Evolutionary conservation across 2,113 vertebrate genomes (phyloP).

Genomic region (Ceuthmochares aereus): DNA sequence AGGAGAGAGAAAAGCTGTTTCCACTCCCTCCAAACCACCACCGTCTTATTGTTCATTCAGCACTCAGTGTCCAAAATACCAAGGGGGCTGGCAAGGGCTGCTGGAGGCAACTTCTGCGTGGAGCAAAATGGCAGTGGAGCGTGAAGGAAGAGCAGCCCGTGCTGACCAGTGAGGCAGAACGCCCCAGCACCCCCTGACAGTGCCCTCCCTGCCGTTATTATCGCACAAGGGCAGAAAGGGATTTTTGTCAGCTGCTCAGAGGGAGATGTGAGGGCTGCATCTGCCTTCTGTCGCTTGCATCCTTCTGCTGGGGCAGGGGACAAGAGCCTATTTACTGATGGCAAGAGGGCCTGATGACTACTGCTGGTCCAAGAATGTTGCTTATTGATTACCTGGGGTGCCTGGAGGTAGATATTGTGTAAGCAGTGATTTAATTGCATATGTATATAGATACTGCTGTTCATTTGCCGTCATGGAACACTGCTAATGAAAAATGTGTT

Average conservation of each 20-base stretch:
- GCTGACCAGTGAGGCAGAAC: background rate
- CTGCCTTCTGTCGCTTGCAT: background rate
- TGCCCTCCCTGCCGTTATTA: background rate
- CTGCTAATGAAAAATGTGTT: background rate
- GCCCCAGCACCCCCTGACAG: background rate
- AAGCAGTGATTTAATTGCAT: constrained; percentile 16
- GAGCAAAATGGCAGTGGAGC: background rate
- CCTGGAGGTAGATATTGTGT: background rate
- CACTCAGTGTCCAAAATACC: background rate
- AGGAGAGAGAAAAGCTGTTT: background rate
- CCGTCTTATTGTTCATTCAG: background rate
- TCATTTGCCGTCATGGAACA: background rate
- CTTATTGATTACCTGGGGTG: background rate
- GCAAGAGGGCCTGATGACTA: background rate
- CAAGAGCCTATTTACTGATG: background rate
- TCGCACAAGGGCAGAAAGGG: background rate
- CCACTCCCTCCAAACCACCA: background rate
- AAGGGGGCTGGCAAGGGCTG: constrained; percentile 1
- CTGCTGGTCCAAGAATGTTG: background rate
- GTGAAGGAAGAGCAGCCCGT: background rate
- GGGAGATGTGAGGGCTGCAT: background rate
- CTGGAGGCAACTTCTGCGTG: background rate
- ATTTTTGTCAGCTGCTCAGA: background rate
- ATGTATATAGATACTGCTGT: background rate
- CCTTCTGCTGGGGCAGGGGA: fast-evolving